Conservation (phyloP, 2,113 vertebrate species). For the Mustela nigripes region DNA sequence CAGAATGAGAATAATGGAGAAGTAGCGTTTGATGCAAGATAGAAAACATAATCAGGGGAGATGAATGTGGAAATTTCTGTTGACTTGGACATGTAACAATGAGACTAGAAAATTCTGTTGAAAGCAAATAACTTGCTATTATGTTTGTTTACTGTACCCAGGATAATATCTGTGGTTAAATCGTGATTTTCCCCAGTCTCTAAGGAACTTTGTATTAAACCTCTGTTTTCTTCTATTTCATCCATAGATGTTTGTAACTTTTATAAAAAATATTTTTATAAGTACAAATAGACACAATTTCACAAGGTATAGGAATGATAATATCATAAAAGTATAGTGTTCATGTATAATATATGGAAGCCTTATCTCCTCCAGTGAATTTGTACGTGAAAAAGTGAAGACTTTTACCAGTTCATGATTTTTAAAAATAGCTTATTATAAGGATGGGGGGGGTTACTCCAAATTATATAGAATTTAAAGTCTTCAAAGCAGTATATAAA, state of each 20-base stretch:
- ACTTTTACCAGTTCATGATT: background rate
- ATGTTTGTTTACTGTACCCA: slow-evolving; percentile 69
- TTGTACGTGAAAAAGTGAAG: background rate
- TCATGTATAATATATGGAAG: background rate
- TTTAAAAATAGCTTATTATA: slow-evolving; percentile 11
- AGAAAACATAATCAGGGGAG: slow-evolving; percentile 16
- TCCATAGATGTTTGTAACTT: slow-evolving; percentile 14
- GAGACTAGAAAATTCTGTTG: slow-evolving; percentile 58
- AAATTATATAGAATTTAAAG: slow-evolving; percentile 20
- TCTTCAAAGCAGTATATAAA: slow-evolving; percentile 11
- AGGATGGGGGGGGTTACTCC: background rate
- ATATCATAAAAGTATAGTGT: background rate
- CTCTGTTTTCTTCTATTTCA: slow-evolving; percentile 8
- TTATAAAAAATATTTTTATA: slow-evolving; percentile 57
- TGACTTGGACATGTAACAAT: slow-evolving; percentile 58
- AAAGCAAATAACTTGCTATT: slow-evolving; percentile 61
- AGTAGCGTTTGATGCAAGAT: background rate
- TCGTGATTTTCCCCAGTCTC: slow-evolving; percentile 46
- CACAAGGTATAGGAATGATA: background rate
- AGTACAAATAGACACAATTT: slow-evolving; percentile 7
- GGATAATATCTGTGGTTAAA: slow-evolving; percentile 56
- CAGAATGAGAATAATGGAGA: slow-evolving; percentile 6
- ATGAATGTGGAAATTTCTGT: slow-evolving; percentile 60
- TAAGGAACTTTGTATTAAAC: slow-evolving; percentile 38
- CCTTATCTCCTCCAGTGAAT: background rate